Conservation (phyloP, 2,113 vertebrate genomes). For the Platycercus adscitus region DNA sequence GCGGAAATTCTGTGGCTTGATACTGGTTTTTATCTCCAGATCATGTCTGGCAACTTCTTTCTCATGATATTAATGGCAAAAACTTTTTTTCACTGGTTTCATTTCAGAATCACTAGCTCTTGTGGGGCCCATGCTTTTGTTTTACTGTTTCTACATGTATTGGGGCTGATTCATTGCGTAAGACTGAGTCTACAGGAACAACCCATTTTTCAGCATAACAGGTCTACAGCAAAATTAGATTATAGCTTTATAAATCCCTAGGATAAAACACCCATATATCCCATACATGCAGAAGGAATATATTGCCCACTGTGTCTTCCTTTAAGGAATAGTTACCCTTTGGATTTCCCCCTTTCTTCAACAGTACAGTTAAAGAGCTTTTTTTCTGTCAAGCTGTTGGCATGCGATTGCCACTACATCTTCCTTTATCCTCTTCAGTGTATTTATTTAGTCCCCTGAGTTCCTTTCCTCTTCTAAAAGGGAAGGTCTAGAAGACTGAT, state of each 20-base stretch:
- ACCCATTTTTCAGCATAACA: slow-evolving; percentile 54
- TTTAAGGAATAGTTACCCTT: neutral
- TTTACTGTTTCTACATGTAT: slow-evolving; percentile 20
- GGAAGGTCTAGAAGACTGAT: neutral
- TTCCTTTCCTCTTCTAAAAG: neutral
- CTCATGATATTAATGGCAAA: neutral
- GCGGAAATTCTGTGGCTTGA: neutral
- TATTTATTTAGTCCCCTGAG: neutral
- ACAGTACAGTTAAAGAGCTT: neutral
- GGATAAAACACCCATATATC: neutral
- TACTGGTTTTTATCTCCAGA: neutral
- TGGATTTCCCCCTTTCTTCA: neutral
- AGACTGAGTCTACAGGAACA: neutral
- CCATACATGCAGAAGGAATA: neutral
- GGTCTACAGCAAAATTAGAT: slow-evolving; percentile 52
- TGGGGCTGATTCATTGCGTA: slow-evolving; percentile 40
- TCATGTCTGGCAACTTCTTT: neutral
- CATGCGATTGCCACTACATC: neutral
- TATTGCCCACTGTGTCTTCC: neutral
- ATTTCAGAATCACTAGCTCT: neutral
- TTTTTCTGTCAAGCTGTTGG: neutral
- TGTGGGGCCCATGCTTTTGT: neutral
- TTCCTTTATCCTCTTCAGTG: neutral
- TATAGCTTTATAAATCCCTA: slow-evolving; percentile 42
- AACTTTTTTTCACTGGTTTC: neutral